These are phyloP conservation scores for Myotis davidii DNA, from an alignment of 2,113 vertebrate genomes.

Conservation along the genomic window DNA sequence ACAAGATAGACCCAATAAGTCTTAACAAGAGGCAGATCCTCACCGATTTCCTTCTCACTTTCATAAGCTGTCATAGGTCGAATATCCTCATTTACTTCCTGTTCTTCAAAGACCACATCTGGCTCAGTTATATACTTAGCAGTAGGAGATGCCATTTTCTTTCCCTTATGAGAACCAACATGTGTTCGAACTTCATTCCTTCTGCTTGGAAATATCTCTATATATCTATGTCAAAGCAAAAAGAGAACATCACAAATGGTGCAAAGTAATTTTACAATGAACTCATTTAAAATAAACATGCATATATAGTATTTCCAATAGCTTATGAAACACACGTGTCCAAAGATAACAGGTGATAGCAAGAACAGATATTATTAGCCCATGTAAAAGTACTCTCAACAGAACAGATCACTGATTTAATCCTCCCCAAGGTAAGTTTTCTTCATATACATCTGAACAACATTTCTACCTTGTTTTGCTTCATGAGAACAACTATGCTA, in stretches of 20 bases:
- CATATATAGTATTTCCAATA: not conserved
- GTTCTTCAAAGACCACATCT: slow-evolving; percentile 74
- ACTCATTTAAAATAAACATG: not conserved
- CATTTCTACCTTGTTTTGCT: not conserved
- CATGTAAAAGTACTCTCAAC: not conserved
- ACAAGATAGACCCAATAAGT: not conserved
- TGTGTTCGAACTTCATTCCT: slow-evolving; percentile 85
- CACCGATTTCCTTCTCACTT: slow-evolving; percentile 76
- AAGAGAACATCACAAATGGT: slow-evolving; percentile 14
- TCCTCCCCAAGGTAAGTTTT: not conserved
- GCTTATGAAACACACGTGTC: not conserved
- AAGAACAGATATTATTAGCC: not conserved
- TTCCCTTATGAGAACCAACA: slow-evolving; percentile 65
- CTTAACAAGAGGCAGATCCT: slow-evolving; percentile 45
- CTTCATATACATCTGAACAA: not conserved
- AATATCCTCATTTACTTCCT: slow-evolving; percentile 19
- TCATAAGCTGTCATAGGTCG: slow-evolving; percentile 53
- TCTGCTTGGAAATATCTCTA: slow-evolving; percentile 93
- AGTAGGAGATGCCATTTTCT: slow-evolving; percentile 50
- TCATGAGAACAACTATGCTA: not conserved
- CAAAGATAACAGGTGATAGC: not conserved
- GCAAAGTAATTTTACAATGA: not conserved
- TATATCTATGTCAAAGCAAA: slow-evolving; percentile 87
- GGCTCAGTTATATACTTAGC: slow-evolving; percentile 71
- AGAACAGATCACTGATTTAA: not conserved